Evolutionary conservation across 2,797 vertebrate genomes (phyloP).

Genomic region (Xenopus petersii): DNA sequence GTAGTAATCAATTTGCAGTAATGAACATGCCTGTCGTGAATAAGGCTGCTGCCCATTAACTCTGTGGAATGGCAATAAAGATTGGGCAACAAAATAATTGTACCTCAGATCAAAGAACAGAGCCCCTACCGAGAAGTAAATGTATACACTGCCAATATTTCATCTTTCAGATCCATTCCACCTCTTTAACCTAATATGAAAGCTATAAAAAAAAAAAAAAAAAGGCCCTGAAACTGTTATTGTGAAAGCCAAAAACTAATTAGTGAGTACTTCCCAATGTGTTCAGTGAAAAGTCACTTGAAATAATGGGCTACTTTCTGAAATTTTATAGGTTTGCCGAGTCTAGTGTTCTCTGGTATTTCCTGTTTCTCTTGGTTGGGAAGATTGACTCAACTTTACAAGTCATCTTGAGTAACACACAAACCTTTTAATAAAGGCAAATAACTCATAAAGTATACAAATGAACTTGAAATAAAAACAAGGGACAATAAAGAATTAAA

Average conservation of each 20-base stretch:
- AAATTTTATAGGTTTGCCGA: slow-evolving; percentile 92
- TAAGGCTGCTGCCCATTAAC: slow-evolving; percentile 63
- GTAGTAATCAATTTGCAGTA: slow-evolving; percentile 61
- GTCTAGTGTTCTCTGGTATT: slow-evolving; percentile 91
- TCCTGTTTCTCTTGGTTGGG: slow-evolving; percentile 87
- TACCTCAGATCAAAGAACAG: slow-evolving; percentile 70
- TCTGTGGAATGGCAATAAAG: slow-evolving; percentile 58
- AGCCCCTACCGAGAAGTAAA: slow-evolving; percentile 73
- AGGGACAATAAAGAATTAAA: slow-evolving; percentile 55
- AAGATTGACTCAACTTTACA: slow-evolving; percentile 87
- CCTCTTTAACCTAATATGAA: slow-evolving; percentile 71
- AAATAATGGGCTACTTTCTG: slow-evolving; percentile 88
- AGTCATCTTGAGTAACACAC: slow-evolving; percentile 85
- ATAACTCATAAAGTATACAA: slow-evolving; percentile 74
- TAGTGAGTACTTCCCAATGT: slow-evolving; percentile 90
- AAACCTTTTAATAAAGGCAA: slow-evolving; percentile 76
- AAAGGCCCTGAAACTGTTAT: slow-evolving; percentile 77
- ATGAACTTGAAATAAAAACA: slow-evolving; percentile 61
- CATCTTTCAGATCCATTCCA: slow-evolving; percentile 70
- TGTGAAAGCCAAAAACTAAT: slow-evolving; percentile 92
- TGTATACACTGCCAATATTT: slow-evolving; percentile 69
- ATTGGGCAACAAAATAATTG: slow-evolving; percentile 66
- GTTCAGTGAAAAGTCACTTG: slow-evolving; percentile 86
- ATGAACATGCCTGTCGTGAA: slow-evolving; percentile 56
- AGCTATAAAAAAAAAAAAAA: slow-evolving; percentile 80